Base-by-base conservation (phyloP, 2,113 vertebrate species). In the Bufo gargarizans region DNA sequence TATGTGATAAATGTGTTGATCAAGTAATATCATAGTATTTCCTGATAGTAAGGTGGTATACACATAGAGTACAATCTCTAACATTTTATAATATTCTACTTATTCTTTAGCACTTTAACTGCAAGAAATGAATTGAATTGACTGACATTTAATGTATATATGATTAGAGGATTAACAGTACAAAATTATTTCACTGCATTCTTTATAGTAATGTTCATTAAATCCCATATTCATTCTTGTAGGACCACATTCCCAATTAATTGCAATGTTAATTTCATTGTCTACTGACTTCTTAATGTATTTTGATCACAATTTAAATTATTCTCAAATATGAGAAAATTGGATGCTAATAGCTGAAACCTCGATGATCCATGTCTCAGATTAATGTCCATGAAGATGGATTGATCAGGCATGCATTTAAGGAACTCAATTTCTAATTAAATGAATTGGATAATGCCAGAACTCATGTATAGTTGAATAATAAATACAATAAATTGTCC, bases 201-300 rank as follows among this genome's bases (percentile, higher is more conserved):
- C 59, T 71, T 49, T 63, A 50, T 80, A n/a, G 67, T 56, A 43
- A 7, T 58, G 55, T 55, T 71, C n/a, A 87, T 87, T 87, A 69
- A 80, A 43, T 55, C 61, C n/a, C 14, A 80, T 67, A 87, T 76
- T 72, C 79, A 88, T 82, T 74, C 33, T 82, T 88, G 59, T 82
- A 74, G 79, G 79, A 22, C 45, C 56, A 88, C 71, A 76, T 88
- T 53, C 67, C 49, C 86, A 88, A 82, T 88, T 88, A 88, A 88
- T 63, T 81, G 71, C 69, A 88, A 87, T 87, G 77, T 80, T 87
- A 87, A 87, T 87, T 87, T 87, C 86, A 87, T 87, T 87, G 86
- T 87, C 79, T 88, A 43, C 65, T 88, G 86, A 76, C 79, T 88
- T 72, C 80, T 82, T 88, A 88, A 88, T 88, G 69, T 82, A 69